Evolutionary conservation across 2,888 invertebrate genomes (phyloP).

Genomic region (Terebella lapidaria): DNA sequence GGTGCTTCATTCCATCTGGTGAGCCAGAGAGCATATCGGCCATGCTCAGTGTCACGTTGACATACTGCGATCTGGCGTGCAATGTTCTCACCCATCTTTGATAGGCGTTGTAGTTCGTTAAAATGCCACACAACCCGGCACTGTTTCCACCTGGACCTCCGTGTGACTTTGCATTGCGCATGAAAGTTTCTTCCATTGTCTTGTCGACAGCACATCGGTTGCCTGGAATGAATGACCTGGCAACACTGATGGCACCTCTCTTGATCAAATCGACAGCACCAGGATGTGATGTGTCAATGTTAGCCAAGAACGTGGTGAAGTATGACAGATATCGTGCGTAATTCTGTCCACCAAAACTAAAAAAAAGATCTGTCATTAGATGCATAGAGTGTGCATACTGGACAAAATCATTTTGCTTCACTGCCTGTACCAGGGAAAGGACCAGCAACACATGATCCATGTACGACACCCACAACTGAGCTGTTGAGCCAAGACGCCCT

Average conservation of each 20-base stretch:
- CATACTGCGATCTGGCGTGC: constrained; percentile 5
- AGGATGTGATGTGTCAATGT: constrained; percentile 7
- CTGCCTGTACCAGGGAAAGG: background rate
- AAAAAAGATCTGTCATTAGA: background rate
- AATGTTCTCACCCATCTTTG: constrained; percentile 16
- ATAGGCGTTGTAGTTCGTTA: constrained; percentile 19
- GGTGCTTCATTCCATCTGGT: constrained; percentile 7
- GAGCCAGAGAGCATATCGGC: constrained; percentile 7
- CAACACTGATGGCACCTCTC: constrained; percentile 2
- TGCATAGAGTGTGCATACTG: background rate
- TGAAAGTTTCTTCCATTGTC: constrained; percentile 22
- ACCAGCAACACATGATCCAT: background rate
- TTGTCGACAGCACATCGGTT: constrained; percentile 10
- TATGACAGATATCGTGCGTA: constrained; percentile 4
- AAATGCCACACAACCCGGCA: constrained; percentile 17
- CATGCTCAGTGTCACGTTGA: background rate
- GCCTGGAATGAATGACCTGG: constrained; percentile 5
- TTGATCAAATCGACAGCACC: background rate
- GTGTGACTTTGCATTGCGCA: constrained; percentile 18
- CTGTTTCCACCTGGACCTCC: constrained; percentile 10
- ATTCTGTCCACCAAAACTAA: background rate
- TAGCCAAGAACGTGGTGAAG: background rate
- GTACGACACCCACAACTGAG: too few relatives aligned
- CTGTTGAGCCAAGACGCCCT: too few relatives aligned
- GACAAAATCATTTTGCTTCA: background rate